Evolutionary conservation across 2,113 vertebrate species (phyloP).

Genomic region (Phaethornis superciliosus): DNA sequence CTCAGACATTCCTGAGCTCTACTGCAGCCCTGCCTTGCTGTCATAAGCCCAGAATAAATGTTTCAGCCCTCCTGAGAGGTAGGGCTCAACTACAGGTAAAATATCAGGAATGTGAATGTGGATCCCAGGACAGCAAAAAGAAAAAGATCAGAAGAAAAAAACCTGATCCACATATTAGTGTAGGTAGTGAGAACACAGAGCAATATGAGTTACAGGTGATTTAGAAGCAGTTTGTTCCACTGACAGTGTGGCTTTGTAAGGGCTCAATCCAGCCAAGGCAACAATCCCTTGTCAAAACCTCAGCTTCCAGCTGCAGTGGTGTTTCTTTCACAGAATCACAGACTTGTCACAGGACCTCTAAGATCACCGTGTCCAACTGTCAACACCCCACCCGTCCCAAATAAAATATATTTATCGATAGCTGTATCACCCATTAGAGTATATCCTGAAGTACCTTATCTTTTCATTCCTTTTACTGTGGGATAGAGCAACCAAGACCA

Average conservation of each 20-base stretch:
- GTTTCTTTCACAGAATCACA: background rate
- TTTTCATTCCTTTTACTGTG: background rate
- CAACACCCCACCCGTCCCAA: too few relatives aligned
- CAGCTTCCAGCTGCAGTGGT: background rate
- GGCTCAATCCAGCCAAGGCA: background rate
- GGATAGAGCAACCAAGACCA: rapidly evolving
- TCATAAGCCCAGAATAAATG: background rate
- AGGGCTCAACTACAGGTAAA: background rate
- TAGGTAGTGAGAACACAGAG: background rate
- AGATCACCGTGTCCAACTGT: too few relatives aligned
- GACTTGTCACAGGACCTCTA: too few relatives aligned
- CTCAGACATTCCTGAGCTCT: background rate
- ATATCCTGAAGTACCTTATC: too few relatives aligned
- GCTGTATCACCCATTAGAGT: too few relatives aligned
- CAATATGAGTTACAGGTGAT: background rate
- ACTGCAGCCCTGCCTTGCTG: background rate
- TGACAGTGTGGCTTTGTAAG: background rate
- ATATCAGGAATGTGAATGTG: background rate
- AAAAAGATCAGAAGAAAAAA: background rate
- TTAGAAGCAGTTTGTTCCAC: background rate
- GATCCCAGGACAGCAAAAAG: background rate
- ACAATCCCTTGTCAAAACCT: background rate
- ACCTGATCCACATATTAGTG: background rate
- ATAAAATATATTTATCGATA: too few relatives aligned
- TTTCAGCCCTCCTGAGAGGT: background rate